Evolutionary conservation across 1,140 invertebrate species (phyloP), one percentile per base, ranked within the genome.

Genomic region (Cherax quadricarinatus): DNA sequence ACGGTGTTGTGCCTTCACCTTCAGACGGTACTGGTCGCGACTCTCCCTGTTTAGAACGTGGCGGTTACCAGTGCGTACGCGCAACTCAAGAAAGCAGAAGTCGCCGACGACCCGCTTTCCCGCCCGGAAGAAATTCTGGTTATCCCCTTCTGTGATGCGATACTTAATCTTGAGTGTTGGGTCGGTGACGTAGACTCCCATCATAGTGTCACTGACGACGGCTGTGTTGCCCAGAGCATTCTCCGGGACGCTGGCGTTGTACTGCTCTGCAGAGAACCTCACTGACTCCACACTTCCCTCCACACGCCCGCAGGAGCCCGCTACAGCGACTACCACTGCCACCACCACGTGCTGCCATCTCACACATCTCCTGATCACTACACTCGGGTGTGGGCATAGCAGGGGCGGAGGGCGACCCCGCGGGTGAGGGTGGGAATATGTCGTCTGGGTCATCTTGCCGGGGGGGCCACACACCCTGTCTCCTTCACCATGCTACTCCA

Each of bases 211-310:
- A 3, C 97, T 96, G 14, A 96, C 95, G 5, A 96, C 96, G 95
- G 97, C 98, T 1, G 97, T 98, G 94, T 98, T 98, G 62, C 97
- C 97, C 66, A 98, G 96, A 92, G 98, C 98, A 95, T 98, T 99
- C 95, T 99, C 98, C 12, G 97, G 96, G 93, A 99, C 98, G 94
- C 97, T 97, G 93, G 97, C 98, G 96, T 99, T 99, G 96, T 99
- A 99, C 0, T 96, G 94, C 6, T 95, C 93, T 87, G 96, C 96
- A 3, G 97, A 97, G 95, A 99, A 99, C n/a, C 94, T 95, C 93
- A 97, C 96, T 18, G 57, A 79, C 51, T 66, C 70, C 41, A 14
- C 83, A 62, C 83, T 66, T 14, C 88, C 86, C 62, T 70, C 88
- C 41, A 41, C 82, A 48, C 30, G 83, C 70, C 82, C 73, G 79